Conservation (phyloP, 2,113 vertebrate species). For the Corythoichthys intestinalis region DNA sequence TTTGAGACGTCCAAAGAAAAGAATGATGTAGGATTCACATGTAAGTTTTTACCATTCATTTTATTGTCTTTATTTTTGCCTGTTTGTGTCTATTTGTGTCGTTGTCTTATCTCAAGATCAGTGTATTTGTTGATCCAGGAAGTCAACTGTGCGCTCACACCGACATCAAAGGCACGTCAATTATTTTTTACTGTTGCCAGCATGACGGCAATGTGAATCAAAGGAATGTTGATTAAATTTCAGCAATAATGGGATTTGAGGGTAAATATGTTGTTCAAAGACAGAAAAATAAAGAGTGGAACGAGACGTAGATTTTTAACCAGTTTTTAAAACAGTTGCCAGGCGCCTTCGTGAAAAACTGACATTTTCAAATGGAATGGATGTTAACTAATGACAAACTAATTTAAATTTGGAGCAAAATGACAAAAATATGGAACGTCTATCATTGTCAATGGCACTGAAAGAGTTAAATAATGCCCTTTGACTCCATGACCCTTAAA, state of each 20-base stretch:
- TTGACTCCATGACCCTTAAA: too few relatives aligned
- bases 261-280: constrained; percentile 1
- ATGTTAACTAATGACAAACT: too few relatives aligned
- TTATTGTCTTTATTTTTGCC: constrained; percentile 23
- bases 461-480: too few relatives aligned
- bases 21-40: constrained; percentile 94
- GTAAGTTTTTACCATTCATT: constrained; percentile 81
- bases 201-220: neutral
- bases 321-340: neutral
- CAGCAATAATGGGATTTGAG: neutral
- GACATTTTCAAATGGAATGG: neutral
- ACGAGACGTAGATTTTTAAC: neutral
- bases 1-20: constrained; percentile 93
- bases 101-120: constrained; percentile 3
- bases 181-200: neutral
- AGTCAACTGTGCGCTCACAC: neutral
- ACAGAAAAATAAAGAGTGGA: neutral
- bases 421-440: too few relatives aligned
- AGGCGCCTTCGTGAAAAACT: neutral
- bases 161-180: constrained; percentile 5
- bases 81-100: constrained; percentile 16
- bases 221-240: neutral
- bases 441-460: too few relatives aligned
- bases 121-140: constrained; percentile 5
- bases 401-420: too few relatives aligned